Evolutionary conservation across 92 coral and sea anemone genomes (phyloP), one percentile per base, ranked within the genome.

Genomic region (Meandrina meandrites): DNA sequence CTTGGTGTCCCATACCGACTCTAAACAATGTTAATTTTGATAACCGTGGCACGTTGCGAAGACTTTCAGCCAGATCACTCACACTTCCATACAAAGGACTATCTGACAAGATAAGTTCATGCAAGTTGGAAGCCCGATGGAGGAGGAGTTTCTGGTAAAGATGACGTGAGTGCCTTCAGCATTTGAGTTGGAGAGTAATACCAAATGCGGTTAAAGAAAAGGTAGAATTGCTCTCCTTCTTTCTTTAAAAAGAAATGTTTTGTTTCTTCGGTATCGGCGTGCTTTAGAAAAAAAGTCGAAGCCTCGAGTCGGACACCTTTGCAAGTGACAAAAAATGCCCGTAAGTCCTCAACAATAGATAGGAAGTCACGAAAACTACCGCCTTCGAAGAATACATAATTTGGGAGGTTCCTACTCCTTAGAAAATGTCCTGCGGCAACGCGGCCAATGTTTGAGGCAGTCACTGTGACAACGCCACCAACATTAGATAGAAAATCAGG

Each of bases 31-130:
- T 56, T 57, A 79, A 36, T 11, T 57, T 34, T 16, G 71, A 32
- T 72, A 79, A 34, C 8, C n/a, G 83, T 22, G 83, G 83, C 24
- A 79, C 51, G 19, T 57, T 31, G 71, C 51, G 16, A 79, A 79
- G 71, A 58, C 8, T 79, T 58, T 34, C 51, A 79, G 31, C 71
- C 5, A 79, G 50, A 22, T 11, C 8, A 1, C 72, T 18, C 22
- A 79, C 17, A 19, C 83, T 11, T 11, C 22, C 51, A 1, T 79
- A 48, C 34, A 79, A 60, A 22, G 16, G 71, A 58, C 70, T 19
- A 2, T 36, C 51, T 34, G 71, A n/a, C 32, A 79, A 4, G 58
- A 57, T 37, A 8, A 79, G 12, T 34, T 69, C 22, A 22, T 79
- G 24, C 21, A 79, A 56, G 17, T 57, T 79, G 31, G 83, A 53